These are phyloP conservation scores for Pinctada fucata DNA, from an alignment of 2,888 invertebrate species.

Conservation along the genomic window DNA sequence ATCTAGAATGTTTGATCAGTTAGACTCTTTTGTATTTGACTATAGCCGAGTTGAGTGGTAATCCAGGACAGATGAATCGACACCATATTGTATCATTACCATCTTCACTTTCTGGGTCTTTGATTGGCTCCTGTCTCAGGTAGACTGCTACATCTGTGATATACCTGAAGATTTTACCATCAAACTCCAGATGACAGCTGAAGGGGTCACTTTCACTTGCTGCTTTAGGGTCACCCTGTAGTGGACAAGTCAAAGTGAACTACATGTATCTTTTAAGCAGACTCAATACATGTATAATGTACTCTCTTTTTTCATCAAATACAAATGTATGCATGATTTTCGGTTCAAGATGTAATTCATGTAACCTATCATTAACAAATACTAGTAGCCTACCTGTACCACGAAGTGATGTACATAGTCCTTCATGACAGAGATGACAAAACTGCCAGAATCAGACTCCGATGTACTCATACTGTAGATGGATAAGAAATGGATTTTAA, in stretches of 20 bases:
- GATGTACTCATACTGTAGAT: neutral
- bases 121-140: neutral
- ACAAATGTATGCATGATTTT: no score
- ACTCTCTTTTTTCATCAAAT: no score
- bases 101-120: neutral
- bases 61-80: neutral
- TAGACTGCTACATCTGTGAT: neutral
- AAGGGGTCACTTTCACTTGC: neutral
- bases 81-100: neutral
- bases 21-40: neutral
- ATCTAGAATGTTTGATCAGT: no score
- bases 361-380: no score
- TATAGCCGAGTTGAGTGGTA: neutral
- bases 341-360: no score
- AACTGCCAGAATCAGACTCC: neutral
- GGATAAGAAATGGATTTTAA: no score
- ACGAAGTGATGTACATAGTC: neutral
- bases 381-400: neutral
- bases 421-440: neutral
- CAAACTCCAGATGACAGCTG: neutral
- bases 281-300: no score
- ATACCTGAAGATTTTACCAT: conserved; percentile 1
- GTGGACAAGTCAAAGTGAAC: neutral
- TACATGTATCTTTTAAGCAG: neutral
- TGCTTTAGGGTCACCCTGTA: neutral